A percentile compares a stretch with the other conserved stretches of the same genome.
These are phyloP conservation scores for Marmota monax DNA, from an alignment of 2,113 vertebrate genomes.

Conservation along the genomic window DNA sequence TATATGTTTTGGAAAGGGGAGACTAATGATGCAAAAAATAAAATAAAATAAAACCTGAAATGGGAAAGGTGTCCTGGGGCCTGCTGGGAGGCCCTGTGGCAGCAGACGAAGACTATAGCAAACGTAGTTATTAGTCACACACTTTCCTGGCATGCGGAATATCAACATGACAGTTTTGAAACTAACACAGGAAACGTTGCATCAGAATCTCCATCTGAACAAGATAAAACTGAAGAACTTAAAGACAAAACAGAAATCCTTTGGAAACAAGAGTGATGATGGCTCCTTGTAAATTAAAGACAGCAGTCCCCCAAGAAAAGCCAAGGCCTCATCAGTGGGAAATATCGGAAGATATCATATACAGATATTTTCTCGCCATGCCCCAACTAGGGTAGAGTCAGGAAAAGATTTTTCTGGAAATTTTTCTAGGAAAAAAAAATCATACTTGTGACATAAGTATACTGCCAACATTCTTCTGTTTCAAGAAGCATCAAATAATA, in stretches of 20 bases:
- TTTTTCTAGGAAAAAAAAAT: neutral
- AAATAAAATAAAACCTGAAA: neutral
- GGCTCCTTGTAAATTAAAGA: constrained; percentile 22
- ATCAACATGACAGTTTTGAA: neutral
- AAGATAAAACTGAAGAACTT: constrained; percentile 33
- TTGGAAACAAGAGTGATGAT: neutral
- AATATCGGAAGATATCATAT: neutral
- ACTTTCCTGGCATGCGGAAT: neutral
- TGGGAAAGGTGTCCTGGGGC: neutral
- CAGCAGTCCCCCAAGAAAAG: neutral
- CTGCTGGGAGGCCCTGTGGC: accelerated
- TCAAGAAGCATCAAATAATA: neutral
- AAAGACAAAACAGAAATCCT: constrained; percentile 33
- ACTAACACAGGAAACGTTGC: neutral
- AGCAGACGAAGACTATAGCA: neutral
- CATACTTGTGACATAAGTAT: neutral
- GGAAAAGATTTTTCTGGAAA: constrained; percentile 4
- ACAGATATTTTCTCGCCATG: neutral
- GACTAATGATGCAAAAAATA: neutral
- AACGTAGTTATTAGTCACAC: neutral
- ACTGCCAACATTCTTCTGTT: neutral
- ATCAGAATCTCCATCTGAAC: constrained; percentile 15
- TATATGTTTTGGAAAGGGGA: neutral
- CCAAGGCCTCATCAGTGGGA: constrained; percentile 41
- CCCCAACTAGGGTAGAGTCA: neutral